These are phyloP conservation scores for Etheostoma nigrum DNA, from an alignment of 2,797 vertebrate species.

Conservation along the genomic window DNA sequence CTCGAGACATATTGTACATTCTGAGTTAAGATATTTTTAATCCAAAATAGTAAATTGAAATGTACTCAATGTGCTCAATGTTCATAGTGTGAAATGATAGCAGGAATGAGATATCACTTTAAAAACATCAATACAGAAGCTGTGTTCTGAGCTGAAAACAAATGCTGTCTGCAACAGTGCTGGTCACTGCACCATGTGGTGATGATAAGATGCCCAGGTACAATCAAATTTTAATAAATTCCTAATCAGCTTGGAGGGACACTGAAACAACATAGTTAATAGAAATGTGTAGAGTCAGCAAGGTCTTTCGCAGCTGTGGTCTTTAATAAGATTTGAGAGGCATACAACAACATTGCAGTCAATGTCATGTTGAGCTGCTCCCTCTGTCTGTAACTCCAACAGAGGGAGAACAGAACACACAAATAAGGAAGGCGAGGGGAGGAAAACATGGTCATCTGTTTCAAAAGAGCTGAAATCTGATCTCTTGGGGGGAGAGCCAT, in stretches of 20 bases:
- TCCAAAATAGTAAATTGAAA: constrained; percentile 19
- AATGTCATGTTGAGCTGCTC: constrained; percentile 87
- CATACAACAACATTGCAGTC: constrained; percentile 88
- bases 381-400: constrained; percentile 84
- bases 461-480: constrained; percentile 89
- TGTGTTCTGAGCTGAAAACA: constrained; percentile 61
- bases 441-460: constrained; percentile 89
- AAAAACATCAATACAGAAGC: constrained; percentile 46
- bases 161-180: constrained; percentile 70
- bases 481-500: constrained; percentile 85
- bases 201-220: constrained; percentile 84
- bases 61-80: constrained; percentile 9
- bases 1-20: constrained; percentile 48
- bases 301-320: constrained; percentile 87
- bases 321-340: constrained; percentile 91
- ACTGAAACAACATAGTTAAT: constrained; percentile 86
- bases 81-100: constrained; percentile 30
- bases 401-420: constrained; percentile 71
- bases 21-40: constrained; percentile 22
- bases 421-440: constrained; percentile 79
- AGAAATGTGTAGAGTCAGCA: constrained; percentile 89
- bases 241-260: constrained; percentile 87
- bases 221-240: constrained; percentile 90
- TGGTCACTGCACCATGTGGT: constrained; percentile 80
- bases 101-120: constrained; percentile 28